phyloP scores from a whole-genome alignment of 2,888 invertebrate genomes.

The Camponotus fellah region DNA sequence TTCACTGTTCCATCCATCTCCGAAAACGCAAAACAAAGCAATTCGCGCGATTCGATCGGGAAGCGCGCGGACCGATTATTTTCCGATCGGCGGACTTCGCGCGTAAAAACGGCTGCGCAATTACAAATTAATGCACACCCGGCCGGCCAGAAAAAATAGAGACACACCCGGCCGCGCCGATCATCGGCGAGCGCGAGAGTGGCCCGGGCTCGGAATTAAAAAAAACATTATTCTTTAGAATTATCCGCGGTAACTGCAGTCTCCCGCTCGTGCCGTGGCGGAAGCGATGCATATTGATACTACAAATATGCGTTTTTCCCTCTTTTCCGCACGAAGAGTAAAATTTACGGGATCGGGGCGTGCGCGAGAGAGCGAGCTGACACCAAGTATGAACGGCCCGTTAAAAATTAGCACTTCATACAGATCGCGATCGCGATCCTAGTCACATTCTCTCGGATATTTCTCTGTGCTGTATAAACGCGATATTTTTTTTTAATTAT shows the following conservation, averaged over 20 bases:
- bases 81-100: constrained; percentile 82
- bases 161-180: constrained; percentile 65
- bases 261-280: constrained; percentile 51
- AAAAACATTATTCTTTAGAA: constrained; percentile 76
- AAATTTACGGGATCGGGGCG: constrained; percentile 64
- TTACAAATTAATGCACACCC: constrained; percentile 81
- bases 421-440: constrained; percentile 23
- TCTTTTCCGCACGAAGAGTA: constrained; percentile 59
- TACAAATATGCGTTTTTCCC: constrained; percentile 51
- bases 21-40: constrained; percentile 76
- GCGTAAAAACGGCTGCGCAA: constrained; percentile 82
- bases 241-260: constrained; percentile 61
- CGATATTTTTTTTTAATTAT: not conserved
- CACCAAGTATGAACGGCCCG: constrained; percentile 35
- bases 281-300: constrained; percentile 60
- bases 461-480: not conserved
- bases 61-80: constrained; percentile 81
- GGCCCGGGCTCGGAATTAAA: constrained; percentile 73
- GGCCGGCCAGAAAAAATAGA: constrained; percentile 70
- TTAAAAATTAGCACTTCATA: constrained; percentile 39
- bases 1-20: constrained; percentile 36
- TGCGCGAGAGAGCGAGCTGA: constrained; percentile 45
- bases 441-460: constrained; percentile 2
- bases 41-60: constrained; percentile 72
- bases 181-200: constrained; percentile 61